Conservation (phyloP, 2,888 invertebrate genomes). For the Fragum sueziense region DNA sequence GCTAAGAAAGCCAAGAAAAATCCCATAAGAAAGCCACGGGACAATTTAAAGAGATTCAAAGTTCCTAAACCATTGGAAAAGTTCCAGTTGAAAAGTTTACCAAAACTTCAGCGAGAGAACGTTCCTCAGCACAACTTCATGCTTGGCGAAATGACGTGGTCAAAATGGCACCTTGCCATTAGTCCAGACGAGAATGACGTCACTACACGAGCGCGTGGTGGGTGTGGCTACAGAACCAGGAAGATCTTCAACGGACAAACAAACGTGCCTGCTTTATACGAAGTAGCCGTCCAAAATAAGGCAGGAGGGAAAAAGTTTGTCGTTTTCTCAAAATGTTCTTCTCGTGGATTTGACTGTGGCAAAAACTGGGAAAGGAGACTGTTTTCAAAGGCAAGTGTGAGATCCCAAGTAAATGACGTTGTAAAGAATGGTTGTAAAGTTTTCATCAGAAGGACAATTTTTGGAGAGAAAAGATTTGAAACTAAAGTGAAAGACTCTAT, state of each 20-base stretch:
- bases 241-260: conserved; percentile 58
- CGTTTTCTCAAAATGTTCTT: conserved; percentile 56
- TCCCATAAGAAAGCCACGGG: background rate
- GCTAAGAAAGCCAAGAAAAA: conserved; percentile 19
- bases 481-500: conserved; percentile 36
- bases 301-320: conserved; percentile 56
- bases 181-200: conserved; percentile 27
- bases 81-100: conserved; percentile 40
- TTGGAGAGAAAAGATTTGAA: conserved; percentile 41
- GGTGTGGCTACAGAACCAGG: conserved; percentile 53
- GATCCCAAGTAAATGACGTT: conserved; percentile 57
- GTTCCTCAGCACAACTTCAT: conserved; percentile 61
- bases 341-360: conserved; percentile 42
- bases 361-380: conserved; percentile 61
- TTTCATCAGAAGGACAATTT: conserved; percentile 50
- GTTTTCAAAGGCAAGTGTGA: conserved; percentile 47
- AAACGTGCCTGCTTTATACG: conserved; percentile 62
- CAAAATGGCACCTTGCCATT: conserved; percentile 61
- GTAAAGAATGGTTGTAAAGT: conserved; percentile 54
- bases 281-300: conserved; percentile 59
- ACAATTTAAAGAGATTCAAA: background rate
- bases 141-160: conserved; percentile 62
- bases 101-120: conserved; percentile 58
- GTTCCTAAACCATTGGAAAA: conserved; percentile 49
- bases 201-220: conserved; percentile 43